Percentiles rank a stretch among this genome's conserved stretches.
Conservation (phyloP, 2,113 vertebrate species). For the Butorides virescens region DNA sequence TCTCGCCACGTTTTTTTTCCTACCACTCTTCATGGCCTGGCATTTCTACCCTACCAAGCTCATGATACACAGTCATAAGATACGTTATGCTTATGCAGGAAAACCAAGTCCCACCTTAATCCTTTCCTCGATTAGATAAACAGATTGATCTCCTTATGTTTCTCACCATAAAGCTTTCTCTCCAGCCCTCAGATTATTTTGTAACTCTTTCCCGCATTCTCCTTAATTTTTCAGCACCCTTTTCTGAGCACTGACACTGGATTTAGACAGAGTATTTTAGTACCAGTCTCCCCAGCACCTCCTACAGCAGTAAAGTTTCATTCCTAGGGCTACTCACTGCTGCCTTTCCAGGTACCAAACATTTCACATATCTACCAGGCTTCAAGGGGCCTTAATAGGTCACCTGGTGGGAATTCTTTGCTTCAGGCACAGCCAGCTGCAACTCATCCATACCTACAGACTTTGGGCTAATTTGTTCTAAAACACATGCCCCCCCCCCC, state of each 20-base stretch:
- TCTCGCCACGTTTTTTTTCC: not conserved
- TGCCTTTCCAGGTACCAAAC: not conserved
- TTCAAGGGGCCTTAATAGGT: not conserved
- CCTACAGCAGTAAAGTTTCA: not conserved
- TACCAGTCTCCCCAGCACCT: not conserved
- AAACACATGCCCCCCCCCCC: not conserved
- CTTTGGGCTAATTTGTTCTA: not conserved
- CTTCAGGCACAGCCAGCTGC: not conserved
- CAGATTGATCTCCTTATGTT: constrained; percentile 10
- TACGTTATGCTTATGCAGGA: not conserved
- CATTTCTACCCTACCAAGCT: not conserved
- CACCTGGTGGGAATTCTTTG: not conserved
- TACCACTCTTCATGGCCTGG: not conserved
- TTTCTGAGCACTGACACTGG: not conserved
- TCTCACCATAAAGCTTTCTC: not conserved
- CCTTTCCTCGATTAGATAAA: not conserved
- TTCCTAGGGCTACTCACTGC: not conserved
- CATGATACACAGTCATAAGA: not conserved
- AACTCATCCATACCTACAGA: not conserved
- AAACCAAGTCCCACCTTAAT: not conserved
- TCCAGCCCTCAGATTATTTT: not conserved
- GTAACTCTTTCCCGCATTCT: not conserved
- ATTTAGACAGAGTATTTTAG: not conserved
- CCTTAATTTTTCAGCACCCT: not conserved
- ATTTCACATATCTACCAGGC: not conserved